phyloP scores from a whole-genome alignment of 2,888 invertebrate genomes.

The Callyntrura sp. region DNA sequence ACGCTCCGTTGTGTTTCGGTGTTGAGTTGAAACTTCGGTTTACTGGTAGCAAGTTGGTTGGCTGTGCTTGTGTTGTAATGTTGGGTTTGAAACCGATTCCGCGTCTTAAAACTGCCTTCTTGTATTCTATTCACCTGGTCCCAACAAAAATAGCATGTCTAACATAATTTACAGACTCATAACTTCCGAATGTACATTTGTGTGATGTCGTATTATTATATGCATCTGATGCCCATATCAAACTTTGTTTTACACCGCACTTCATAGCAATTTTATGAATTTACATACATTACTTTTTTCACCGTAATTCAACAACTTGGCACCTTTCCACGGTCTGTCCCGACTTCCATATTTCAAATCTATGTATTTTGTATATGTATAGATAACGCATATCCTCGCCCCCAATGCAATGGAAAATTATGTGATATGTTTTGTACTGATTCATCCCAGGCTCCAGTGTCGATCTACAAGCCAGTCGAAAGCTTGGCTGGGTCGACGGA shows the following conservation, averaged over 20 bases:
- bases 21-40: neutral
- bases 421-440: conserved; percentile 30
- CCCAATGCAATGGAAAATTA: conserved; percentile 50
- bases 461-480: conserved; percentile 69
- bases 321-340: conserved; percentile 51
- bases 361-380: neutral
- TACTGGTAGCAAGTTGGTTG: conserved; percentile 9
- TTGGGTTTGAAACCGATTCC: neutral
- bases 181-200: conserved; percentile 38
- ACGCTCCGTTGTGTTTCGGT: neutral
- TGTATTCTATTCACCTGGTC: conserved; percentile 27
- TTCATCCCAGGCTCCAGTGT: conserved; percentile 60
- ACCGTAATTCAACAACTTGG: conserved; percentile 71
- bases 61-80: too few relatives aligned
- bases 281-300: conserved; percentile 13
- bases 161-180: conserved; percentile 63
- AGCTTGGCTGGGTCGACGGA: conserved; percentile 78
- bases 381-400: conserved; percentile 48
- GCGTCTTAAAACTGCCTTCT: neutral
- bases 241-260: neutral
- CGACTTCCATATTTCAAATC: conserved; percentile 37
- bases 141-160: conserved; percentile 66
- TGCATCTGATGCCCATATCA: neutral
- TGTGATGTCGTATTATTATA: neutral
- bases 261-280: neutral